Percentiles rank a stretch among this genome's conserved stretches.
Conservation (phyloP, 2,888 invertebrate genomes). For the Zootermopsis nevadensis region DNA sequence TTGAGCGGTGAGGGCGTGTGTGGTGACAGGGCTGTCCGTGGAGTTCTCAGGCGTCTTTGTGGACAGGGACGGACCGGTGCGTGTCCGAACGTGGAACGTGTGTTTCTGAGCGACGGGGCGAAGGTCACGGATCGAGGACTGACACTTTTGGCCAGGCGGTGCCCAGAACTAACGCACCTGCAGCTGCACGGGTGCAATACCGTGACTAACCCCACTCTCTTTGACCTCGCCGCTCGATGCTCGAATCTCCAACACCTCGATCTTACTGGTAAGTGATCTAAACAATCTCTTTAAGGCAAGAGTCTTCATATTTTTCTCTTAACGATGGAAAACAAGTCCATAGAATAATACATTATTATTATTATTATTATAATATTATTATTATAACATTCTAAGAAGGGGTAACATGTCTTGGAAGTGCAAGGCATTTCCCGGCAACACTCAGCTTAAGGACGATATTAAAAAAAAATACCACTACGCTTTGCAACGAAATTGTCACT, state of each 20-base stretch:
- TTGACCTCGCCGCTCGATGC: constrained; percentile 83
- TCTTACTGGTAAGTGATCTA: constrained; percentile 74
- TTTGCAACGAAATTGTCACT: no score
- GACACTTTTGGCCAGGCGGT: constrained; percentile 78
- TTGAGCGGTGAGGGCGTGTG: constrained; percentile 71
- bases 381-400: no score
- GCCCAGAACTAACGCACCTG: constrained; percentile 84
- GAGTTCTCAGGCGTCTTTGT: constrained; percentile 73
- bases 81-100: constrained; percentile 75
- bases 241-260: constrained; percentile 86
- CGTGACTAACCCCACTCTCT: constrained; percentile 81
- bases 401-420: no score
- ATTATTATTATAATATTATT: no score
- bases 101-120: constrained; percentile 75
- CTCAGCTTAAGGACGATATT: no score
- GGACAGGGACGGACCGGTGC: constrained; percentile 75
- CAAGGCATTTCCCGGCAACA: no score
- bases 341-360: no score
- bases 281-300: neutral
- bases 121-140: constrained; percentile 83
- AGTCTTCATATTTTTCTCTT: no score
- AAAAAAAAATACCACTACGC: no score
- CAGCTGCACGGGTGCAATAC: constrained; percentile 81
- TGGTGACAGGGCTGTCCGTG: constrained; percentile 74
- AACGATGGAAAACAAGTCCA: no score